Evolutionary conservation across 1,140 invertebrate species (phyloP), one percentile per base, ranked within the genome.

Genomic region (Pseudomyrmex concolor): DNA sequence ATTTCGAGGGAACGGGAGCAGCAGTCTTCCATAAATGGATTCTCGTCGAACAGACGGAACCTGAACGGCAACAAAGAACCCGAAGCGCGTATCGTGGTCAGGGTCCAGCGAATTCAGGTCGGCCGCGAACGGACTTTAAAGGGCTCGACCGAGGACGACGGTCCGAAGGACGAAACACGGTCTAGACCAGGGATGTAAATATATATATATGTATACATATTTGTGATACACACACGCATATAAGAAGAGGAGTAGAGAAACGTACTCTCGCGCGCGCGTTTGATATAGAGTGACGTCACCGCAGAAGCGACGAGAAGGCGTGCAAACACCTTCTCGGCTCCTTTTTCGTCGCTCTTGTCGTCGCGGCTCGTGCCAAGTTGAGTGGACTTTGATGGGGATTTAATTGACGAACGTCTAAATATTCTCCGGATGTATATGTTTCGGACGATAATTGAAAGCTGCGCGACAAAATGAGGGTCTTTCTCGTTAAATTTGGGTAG

Each of bases 21-120:
- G n/a, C 48, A 48, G 17, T 85, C 74, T 63, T 73, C 85, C 85
- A 82, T 86, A 86, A 83, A 73, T 60, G 84, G 59, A 64, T 17
- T 62, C 12, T 25, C 25, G 25, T 25, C 25, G 3, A 9, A 22
- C 45, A 15, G 17, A 45, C 19, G 34, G 60, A 70, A 54, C 62
- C 67, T 68, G 63, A 34, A 84, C 70, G 57, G 68, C 71, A 76
- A 45, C 67, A 59, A 59, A 45, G 51, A 54, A 15, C 54, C 50
- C 25, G 70, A 68, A 77, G 74, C 82, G 60, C 76, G 87, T 64
- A 91, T 90, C 84, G 89, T 91, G 90, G 91, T 90, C 91, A 92
- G 90, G 91, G 91, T 85, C 83, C 68, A 17, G 4, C 62, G 84
- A 76, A 91, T 89, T 85, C 68, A 77, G 81, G 90, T 81, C 87